Base-by-base conservation (phyloP, 2,888 invertebrate species). In the Leptinotarsa juncta region DNA sequence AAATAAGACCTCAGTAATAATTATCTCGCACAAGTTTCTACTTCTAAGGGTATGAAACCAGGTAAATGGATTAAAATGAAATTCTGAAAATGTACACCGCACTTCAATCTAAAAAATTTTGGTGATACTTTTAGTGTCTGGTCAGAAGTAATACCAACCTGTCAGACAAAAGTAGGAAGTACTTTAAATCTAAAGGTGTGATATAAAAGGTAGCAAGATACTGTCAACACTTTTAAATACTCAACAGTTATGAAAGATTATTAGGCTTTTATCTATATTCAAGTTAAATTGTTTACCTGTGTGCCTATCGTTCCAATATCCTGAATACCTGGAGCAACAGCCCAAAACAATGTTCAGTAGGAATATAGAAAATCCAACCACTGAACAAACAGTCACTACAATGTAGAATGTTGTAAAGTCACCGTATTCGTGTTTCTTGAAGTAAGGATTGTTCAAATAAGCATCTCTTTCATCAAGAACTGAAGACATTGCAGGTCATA, bases 341-440 rank as follows among this genome's bases (percentile, higher is more conserved):
- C 95, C 95, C 85, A 95, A 91, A 51, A 93, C 90, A 49, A 96
- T 89, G 87, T 96, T 96, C 75, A 96, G 85, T 78, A 95, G 90
- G 77, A 96, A 90, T 75, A 97, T 88, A 26, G 92, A 89, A 14
- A 92, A 90, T 71, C 93, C 91, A 80, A 96, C 87, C 55, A 95
- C 89, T 5, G 95, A 91, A 87, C 95, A 94, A 86, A 96, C 91
- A 42, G 94, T 92, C 78, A 96, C 93, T 20, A 93, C 91, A 81
- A 95, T 92, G 89, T 96, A 96, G 89, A 97, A 96, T 65, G 94
- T 92, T n/a, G 94, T 93, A 85, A 94, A 96, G 88, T 96, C 94
- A 76, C 95, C 94, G 87, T 90, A 91, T 77, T 89, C 89, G 82
- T 89, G 90, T 78, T 90, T 89, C 78, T 88, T 89, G 80, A 90